A percentile compares a stretch with the other conserved stretches of the same genome.
phyloP scores from a whole-genome alignment of 2,113 vertebrate species.

The Macquaria ambigua region DNA sequence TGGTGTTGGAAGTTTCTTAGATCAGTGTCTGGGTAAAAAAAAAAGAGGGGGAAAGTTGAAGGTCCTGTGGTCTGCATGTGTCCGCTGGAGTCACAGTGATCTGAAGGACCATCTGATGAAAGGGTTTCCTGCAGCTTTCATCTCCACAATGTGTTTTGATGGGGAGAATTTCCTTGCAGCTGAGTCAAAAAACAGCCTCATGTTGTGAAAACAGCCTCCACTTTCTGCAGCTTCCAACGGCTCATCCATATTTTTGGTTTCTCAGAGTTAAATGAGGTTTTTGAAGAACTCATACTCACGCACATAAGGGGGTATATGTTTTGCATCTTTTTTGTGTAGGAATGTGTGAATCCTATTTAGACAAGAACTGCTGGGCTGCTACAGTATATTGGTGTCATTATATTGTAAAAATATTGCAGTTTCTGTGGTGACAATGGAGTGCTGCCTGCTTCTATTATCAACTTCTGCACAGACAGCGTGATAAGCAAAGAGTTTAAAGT shows the following conservation, averaged over 20 bases:
- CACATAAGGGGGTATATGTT: conserved; percentile 16
- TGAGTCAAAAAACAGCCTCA: conserved; percentile 10
- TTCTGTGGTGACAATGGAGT: conserved; percentile 1
- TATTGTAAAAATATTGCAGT: conserved; percentile 6
- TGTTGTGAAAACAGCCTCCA: conserved; percentile 15
- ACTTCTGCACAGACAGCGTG: conserved; percentile 1
- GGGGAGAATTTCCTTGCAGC: conserved; percentile 41
- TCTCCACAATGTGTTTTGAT: conserved; percentile 46
- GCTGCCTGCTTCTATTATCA: conserved; percentile 26
- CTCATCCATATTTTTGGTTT: conserved; percentile 13
- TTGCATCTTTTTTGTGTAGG: not conserved
- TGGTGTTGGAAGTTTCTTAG: conserved; percentile 7
- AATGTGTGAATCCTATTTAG: conserved; percentile 23
- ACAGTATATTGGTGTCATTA: conserved; percentile 24
- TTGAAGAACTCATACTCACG: conserved; percentile 32
- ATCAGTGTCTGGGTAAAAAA: conserved; percentile 3
- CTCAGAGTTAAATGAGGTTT: conserved; percentile 24
- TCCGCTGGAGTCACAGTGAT: conserved; percentile 40
- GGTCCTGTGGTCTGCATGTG: conserved; percentile 28
- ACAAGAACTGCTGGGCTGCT: not conserved
- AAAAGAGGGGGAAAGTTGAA: conserved; percentile 3
- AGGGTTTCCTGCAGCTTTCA: conserved; percentile 53
- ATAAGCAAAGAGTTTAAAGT: conserved; percentile 11
- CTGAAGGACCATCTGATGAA: conserved; percentile 50
- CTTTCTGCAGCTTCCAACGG: conserved; percentile 1